Conservation (phyloP, 2,888 invertebrate species). For the Argyresthia albistria region DNA sequence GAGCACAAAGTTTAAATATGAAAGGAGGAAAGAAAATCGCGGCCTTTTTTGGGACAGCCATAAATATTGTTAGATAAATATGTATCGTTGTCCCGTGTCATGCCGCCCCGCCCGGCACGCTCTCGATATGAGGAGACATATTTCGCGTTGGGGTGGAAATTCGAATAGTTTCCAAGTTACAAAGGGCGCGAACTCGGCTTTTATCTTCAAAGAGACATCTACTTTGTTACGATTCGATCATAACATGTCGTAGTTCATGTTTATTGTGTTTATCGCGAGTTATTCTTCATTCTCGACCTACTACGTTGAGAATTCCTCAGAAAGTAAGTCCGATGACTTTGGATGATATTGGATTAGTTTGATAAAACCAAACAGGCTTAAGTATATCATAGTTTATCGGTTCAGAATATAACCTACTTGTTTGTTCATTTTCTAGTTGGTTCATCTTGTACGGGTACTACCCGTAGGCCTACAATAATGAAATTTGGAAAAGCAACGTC, state of each 20-base stretch:
- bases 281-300: no score
- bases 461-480: no score
- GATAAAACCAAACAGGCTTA: no score
- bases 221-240: conserved; percentile 31
- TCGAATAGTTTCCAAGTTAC: conserved; percentile 41
- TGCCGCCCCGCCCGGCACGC: conserved; percentile 25
- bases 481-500: no score
- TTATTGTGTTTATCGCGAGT: not conserved
- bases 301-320: no score
- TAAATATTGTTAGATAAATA: conserved; percentile 69
- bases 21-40: conserved; percentile 46
- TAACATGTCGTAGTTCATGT: conserved; percentile 16
- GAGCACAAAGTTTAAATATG: conserved; percentile 55
- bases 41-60: conserved; percentile 41
- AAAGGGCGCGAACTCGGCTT: conserved; percentile 19
- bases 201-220: conserved; percentile 26
- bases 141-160: conserved; percentile 29
- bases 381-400: no score
- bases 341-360: no score
- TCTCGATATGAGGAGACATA: conserved; percentile 31
- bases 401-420: no score
- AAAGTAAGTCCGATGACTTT: no score
- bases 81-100: conserved; percentile 62
- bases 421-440: no score
- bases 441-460: not conserved